Evolutionary conservation across 2,113 vertebrate species (phyloP), one percentile per base, ranked within the genome.

Genomic region (Siphamia tubifer): DNA sequence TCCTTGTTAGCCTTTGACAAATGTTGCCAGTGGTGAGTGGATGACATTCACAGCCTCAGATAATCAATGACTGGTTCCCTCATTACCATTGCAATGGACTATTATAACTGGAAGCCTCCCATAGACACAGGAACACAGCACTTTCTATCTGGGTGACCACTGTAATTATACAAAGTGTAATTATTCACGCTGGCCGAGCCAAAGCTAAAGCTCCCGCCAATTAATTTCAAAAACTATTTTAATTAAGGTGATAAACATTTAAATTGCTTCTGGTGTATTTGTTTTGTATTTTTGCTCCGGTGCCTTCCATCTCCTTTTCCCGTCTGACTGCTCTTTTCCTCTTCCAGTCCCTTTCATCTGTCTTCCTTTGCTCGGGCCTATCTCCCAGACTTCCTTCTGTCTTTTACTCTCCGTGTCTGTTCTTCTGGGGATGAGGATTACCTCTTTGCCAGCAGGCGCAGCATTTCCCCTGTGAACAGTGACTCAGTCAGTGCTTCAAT

Each of bases 211-310:
- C 74, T 73, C 63, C 45, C 52, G 70, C 35, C 54, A 74, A 66
- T 86, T 86, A 72, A 81, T 84, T n/a, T 84, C 65, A 73, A 72
- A 76, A 72, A 51, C 73, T 23, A 28, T 81, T 87, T 82, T 72
- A 88, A 90, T 90, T 82, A 82, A 78, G 42, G 44, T 73, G 67
- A 88, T 78, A 80, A 88, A 78, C 60, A 77, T 78, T 82, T 43
- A 74, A 85, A 83, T 74, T 61, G 61, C 66, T 64, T 81, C 17
- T 57, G 44, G 52, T 66, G 81, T 58, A 60, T 85, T 44, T 70
- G 35, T 55, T 38, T 66, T 78, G 47, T 44, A 52, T 68, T 81
- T 81, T 69, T 44, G 52, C 30, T 17, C 21, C 34, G 8, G 15
- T 8, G 42, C 10, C 43, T 6, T 9, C 42, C 28, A 13, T 20